These are phyloP conservation scores for Panthera uncia DNA, from an alignment of 2,113 vertebrate genomes.

Conservation along the genomic window DNA sequence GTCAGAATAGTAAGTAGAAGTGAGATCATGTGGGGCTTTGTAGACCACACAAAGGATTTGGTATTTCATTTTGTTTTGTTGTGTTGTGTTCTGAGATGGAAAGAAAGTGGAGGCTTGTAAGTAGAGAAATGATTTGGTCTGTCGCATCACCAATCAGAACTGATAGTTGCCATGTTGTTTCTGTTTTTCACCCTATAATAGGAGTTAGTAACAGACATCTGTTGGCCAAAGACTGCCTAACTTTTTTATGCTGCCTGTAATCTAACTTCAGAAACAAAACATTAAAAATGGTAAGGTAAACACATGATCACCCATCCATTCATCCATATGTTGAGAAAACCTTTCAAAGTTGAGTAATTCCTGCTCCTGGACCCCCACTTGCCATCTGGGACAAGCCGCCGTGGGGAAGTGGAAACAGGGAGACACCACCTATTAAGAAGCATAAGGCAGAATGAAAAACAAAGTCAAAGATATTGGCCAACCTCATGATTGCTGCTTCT, in stretches of 20 bases:
- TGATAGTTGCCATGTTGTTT: neutral
- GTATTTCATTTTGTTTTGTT: neutral
- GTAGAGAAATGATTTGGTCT: neutral
- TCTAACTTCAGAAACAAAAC: slow-evolving; percentile 52
- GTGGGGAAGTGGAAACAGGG: neutral
- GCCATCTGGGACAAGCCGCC: slow-evolving; percentile 58
- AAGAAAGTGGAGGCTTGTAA: slow-evolving; percentile 19
- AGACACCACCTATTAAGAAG: neutral
- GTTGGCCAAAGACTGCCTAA: neutral
- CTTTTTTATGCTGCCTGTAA: neutral
- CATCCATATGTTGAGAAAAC: slow-evolving; percentile 62
- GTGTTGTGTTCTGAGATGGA: neutral
- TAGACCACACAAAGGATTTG: neutral
- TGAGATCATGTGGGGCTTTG: neutral
- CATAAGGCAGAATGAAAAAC: neutral
- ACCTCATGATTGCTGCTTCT: neutral
- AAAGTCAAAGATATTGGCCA: neutral
- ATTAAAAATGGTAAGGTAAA: slow-evolving; percentile 69
- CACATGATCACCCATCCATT: slow-evolving; percentile 71
- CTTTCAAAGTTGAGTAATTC: slow-evolving; percentile 43
- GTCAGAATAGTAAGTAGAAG: neutral
- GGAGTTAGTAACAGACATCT: neutral
- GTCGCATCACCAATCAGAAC: neutral
- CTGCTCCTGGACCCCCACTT: neutral
- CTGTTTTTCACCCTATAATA: neutral